Base-by-base conservation (phyloP, 1,140 invertebrate species). In the Pseudomyrmex pallidus region DNA sequence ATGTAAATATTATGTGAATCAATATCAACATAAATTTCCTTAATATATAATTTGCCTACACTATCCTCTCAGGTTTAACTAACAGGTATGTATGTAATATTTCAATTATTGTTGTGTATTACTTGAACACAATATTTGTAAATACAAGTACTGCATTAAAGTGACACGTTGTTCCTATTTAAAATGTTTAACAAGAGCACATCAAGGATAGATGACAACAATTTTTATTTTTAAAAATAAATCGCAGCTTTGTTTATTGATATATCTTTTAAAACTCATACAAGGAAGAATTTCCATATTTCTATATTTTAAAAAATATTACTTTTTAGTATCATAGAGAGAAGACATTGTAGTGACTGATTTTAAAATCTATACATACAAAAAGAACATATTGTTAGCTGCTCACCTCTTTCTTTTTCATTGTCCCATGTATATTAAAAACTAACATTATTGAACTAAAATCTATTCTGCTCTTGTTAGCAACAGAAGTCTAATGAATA, bases 31-130 rank as follows among this genome's bases (percentile, higher is more conserved):
- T 35, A 35, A 35, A 56, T 2, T 35, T 76, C 5, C 5, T 64
- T 17, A 17, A 64, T 66, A 56, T 64, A 64, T 54, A 77, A 48
- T 5, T 77, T 20, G 63, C 17, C 12, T 25, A 25, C 13, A 50
- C 46, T 1, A 56, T 67, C 35, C 35, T 48, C 10, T 48, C 10
- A 57, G 7, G 5, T 48, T 46, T 67, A 15, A 46, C 15, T 48
- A 66, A 46, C 4, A 44, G 2, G 3, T 56, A 52, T 35, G 0
- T 10, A 20, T 44, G 12, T 54, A 20, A 5, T 44, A 56, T 20
- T 54, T 66, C 22, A 12, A 63, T 35, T 7, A 10, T 52, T 56
- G 62, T 25, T 15, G 10, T 74, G n/a, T 10, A 12, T 61, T 15
- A 15, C 25, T 35, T 35, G 35, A 35, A 35, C 7, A 7, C 5